Base-by-base conservation (phyloP, 2,797 vertebrate species). In the Triplophysa bombifrons region DNA sequence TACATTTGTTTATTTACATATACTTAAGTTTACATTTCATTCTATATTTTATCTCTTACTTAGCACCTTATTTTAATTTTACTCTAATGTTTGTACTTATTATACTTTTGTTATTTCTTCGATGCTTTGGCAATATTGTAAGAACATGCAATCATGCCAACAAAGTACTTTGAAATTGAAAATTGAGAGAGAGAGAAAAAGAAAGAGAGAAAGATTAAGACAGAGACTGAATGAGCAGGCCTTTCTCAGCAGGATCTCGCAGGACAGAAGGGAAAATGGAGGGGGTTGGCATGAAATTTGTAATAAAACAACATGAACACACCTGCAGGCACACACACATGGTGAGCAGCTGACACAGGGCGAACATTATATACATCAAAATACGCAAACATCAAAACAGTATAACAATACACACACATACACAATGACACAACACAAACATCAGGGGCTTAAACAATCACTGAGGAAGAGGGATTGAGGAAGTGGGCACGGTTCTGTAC, bases 221-320 rank as follows among this genome's bases (percentile, higher is more conserved):
- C 13, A 80, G 4, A 60, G 38, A 56, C 25, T 30, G 56, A 61
- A 66, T 22, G 30, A 72, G 72, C 34, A 53, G 61, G 22, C 10
- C 64, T 65, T 66, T 68, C 65, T 63, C 79, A 75, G 79, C 72
- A 75, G 55, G 72, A 44, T 80, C 74, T 73, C 69, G 22, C 69
- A 80, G 69, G 64, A 80, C 82, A 83, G 78, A 83, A 80, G 78
- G 82, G 58, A 74, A 74, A 74, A 51, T 72, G 50, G 71, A 74
- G 76, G 81, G 76, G 76, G 65, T 46, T 76, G 55, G 73, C 73
- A 50, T 27, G 70, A 30, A 72, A 58, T 73, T 83, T 80, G 73
- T 80, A 73, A 83, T 80, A 80, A 68, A 53, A 69, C 73, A 80
- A 51, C 72, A 80, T 71, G 74, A 60, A 73, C 63, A 50, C 48